These are phyloP conservation scores for Camponotus floridanus DNA, from an alignment of 1,140 invertebrate genomes.

Conservation along the genomic window DNA sequence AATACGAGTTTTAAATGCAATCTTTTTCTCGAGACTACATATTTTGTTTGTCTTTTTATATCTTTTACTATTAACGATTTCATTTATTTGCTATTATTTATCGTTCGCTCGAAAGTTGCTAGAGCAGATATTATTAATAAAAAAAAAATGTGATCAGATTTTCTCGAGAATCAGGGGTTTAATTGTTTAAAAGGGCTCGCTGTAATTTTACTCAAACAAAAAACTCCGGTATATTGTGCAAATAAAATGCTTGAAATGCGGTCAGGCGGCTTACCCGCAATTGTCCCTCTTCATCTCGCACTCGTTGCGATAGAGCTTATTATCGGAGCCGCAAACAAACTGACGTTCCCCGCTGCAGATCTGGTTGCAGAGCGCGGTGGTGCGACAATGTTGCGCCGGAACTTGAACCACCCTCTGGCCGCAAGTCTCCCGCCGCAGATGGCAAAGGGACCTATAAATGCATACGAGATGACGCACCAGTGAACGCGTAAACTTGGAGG, in stretches of 20 bases:
- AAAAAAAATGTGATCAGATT: too few relatives aligned
- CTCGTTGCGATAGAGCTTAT: conserved; percentile 96
- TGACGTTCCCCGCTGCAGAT: conserved; percentile 90
- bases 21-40: neutral
- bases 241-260: conserved; percentile 24
- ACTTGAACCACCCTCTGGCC: conserved; percentile 94
- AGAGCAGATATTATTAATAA: neutral
- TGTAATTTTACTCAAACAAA: conserved; percentile 8
- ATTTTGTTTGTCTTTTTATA: neutral
- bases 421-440: conserved; percentile 94
- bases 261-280: conserved; percentile 90
- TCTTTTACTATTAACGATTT: neutral
- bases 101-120: neutral
- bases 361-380: conserved; percentile 93
- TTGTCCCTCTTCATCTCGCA: conserved; percentile 97
- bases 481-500: neutral
- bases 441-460: conserved; percentile 92
- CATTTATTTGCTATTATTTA: neutral
- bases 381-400: conserved; percentile 92
- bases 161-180: neutral
- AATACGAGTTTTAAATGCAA: neutral
- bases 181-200: conserved; percentile 15
- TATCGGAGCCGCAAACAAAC: conserved; percentile 97
- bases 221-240: conserved; percentile 22
- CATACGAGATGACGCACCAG: conserved; percentile 41